Conservation (phyloP, 1,140 invertebrate genomes). For the Proctacanthus coquilletti region DNA sequence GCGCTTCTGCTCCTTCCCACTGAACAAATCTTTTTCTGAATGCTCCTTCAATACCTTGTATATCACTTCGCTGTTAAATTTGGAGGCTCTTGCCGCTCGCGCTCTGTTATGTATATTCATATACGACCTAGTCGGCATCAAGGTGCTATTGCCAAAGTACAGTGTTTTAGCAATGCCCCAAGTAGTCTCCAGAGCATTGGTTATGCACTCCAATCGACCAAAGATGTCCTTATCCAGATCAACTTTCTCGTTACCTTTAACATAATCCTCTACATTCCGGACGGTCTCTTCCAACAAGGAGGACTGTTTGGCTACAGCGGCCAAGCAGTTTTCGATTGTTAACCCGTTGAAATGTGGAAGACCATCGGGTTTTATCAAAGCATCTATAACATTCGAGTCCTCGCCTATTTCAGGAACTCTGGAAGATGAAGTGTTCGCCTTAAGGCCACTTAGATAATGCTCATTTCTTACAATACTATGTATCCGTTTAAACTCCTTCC, state of each 20-base stretch:
- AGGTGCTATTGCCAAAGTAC: constrained; percentile 60
- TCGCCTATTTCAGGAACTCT: constrained; percentile 84
- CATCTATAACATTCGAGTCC: constrained; percentile 55
- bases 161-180: constrained; percentile 75
- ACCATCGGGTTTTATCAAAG: constrained; percentile 52
- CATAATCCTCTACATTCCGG: constrained; percentile 26
- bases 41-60: constrained; percentile 47
- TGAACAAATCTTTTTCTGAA: constrained; percentile 26
- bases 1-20: constrained; percentile 45
- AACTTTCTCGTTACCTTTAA: constrained; percentile 24
- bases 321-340: constrained; percentile 66
- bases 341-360: constrained; percentile 66
- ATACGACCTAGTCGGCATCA: constrained; percentile 63
- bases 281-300: constrained; percentile 69
- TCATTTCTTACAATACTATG: too few relatives aligned
- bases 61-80: constrained; percentile 49
- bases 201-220: constrained; percentile 55
- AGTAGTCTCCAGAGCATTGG: constrained; percentile 58
- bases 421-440: constrained; percentile 29
- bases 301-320: constrained; percentile 63
- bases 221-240: constrained; percentile 61
- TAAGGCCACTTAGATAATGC: too few relatives aligned
- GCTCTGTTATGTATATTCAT: constrained; percentile 57
- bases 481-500: too few relatives aligned
- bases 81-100: constrained; percentile 41